Evolutionary conservation across 2,888 invertebrate genomes (phyloP), one percentile per base, ranked within the genome.

Genomic region (Troilus luridus): DNA sequence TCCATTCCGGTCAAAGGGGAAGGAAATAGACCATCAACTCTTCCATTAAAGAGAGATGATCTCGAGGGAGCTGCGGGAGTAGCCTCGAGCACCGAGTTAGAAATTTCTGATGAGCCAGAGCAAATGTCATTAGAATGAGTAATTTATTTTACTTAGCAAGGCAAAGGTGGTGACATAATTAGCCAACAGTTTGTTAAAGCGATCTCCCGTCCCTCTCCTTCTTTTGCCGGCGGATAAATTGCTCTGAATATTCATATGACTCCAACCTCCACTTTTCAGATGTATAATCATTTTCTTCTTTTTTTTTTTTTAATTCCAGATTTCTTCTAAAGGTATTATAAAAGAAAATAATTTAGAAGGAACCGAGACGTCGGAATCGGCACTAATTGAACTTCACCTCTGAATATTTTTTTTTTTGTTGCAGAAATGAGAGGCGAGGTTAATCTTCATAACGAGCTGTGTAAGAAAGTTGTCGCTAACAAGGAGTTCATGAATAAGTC

Each of bases 141-240:
- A 85, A 85, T 58, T 85, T 85, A 85, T 85, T 85, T 85, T 58
- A 85, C 85, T 85, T 85, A 85, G 85, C 85, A 85, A 85, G 85
- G 85, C 56, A 85, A 85, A 85, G 85, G 85, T 85, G 85, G 56
- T n/a, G 85, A 58, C 85, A 85, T 85, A 85, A 85, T 85, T 85
- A 54, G 85, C 56, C 11, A 85, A 85, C 85, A 85, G 85, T 56
- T 85, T 85, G 56, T 85, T 58, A 85, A 56, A 85, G 85, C 85
- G 21, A 85, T 85, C 85, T n/a, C 41, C 8, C 21, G 9, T 17
- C 21, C 85, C 41, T 41, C 41, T 41, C 81, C 2, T 11, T 14
- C 56, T 54, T n/a, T n/a, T n/a, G n/a, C n/a, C n/a, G 11, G 85
- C n/a, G 85, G n/a, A n/a, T 56, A 56, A 58, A n/a, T 58, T 85